A percentile compares a stretch with the other conserved stretches of the same genome.
These are phyloP conservation scores for Hesperia comma DNA, from an alignment of 2,888 invertebrate genomes.

Conservation along the genomic window DNA sequence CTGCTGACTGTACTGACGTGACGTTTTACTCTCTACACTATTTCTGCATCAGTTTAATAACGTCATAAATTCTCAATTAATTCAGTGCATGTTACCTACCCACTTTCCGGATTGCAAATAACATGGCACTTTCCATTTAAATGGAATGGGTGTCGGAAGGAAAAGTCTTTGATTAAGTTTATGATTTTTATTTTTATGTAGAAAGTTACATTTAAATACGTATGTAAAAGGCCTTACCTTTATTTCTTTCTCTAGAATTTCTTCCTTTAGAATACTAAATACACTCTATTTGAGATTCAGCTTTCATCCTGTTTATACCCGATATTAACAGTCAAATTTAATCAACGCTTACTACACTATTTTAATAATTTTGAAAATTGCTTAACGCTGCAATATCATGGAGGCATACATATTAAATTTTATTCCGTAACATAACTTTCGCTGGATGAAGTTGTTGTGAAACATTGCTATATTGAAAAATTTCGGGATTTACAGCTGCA, in stretches of 20 bases:
- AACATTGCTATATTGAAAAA: constrained; percentile 1
- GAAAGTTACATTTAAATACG: constrained; percentile 23
- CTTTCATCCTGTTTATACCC: no score
- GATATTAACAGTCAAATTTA: no score
- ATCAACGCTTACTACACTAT: no score
- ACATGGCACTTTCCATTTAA: constrained; percentile 8
- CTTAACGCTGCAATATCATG: no score
- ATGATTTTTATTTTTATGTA: constrained; percentile 38
- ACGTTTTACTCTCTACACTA: constrained; percentile 57
- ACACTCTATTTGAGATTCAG: no score
- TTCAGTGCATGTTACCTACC: constrained; percentile 45
- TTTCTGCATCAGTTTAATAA: constrained; percentile 79
- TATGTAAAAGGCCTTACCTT: no score
- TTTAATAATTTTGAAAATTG: no score
- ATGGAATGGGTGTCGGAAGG: constrained; percentile 1
- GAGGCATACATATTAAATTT: no score
- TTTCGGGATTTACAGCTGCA: neutral
- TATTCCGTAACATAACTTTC: no score
- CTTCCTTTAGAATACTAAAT: no score
- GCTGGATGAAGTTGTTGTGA: constrained; percentile 43
- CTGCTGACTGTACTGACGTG: constrained; percentile 47
- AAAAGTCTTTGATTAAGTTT: constrained; percentile 1
- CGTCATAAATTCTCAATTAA: constrained; percentile 78
- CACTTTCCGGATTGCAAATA: neutral
- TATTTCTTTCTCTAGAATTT: no score